A percentile compares a stretch with the other conserved stretches of the same genome.
Conservation (phyloP, 2,797 vertebrate genomes). For the Enteromius afrohamiltoni region DNA sequence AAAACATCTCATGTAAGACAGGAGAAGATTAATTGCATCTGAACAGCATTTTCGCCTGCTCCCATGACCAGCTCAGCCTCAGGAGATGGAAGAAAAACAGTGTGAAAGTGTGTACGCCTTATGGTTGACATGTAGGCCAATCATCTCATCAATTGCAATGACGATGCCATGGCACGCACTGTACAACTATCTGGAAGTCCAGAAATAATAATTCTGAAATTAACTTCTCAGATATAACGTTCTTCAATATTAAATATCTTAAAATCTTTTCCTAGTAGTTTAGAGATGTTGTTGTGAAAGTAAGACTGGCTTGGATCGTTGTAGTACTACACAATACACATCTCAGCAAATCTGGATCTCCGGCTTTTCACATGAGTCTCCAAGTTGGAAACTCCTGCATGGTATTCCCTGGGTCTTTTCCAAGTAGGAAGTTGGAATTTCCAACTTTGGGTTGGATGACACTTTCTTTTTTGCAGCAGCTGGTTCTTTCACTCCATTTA, state of each 20-base stretch:
- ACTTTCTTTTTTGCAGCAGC: background rate
- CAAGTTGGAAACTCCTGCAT: constrained; percentile 4
- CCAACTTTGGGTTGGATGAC: background rate
- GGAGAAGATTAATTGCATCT: constrained; percentile 32
- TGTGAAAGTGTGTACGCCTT: background rate
- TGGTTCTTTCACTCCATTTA: background rate
- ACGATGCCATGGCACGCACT: constrained; percentile 1
- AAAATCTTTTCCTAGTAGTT: background rate
- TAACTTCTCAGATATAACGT: background rate
- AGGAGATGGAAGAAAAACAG: constrained; percentile 25
- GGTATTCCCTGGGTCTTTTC: background rate
- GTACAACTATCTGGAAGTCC: background rate
- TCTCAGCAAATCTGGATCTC: background rate
- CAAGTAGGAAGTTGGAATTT: constrained; percentile 2
- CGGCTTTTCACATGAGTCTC: background rate
- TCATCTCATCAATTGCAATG: constrained; percentile 15
- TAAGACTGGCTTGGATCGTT: background rate
- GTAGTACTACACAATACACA: background rate
- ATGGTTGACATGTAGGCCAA: background rate
- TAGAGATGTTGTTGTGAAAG: background rate
- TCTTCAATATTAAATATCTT: constrained; percentile 2
- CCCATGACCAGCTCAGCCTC: background rate
- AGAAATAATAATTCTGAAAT: background rate
- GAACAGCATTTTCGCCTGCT: background rate
- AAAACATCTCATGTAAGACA: constrained; percentile 8